Percentiles rank a stretch among this genome's conserved stretches.
phyloP scores from a whole-genome alignment of 2,113 vertebrate genomes.

The Pimephales promelas region DNA sequence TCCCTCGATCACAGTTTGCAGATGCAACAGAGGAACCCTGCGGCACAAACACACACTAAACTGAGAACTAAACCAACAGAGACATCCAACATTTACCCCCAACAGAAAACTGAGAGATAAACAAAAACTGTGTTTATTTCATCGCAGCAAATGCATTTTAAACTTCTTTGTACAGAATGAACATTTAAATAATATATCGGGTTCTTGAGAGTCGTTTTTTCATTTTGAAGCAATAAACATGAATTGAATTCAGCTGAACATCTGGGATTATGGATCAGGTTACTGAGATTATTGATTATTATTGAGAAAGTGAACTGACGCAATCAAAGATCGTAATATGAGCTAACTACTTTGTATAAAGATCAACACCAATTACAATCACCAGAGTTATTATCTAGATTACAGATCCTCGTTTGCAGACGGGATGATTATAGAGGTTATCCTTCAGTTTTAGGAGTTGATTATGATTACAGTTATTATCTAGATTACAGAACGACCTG shows the following conservation, averaged over 20 bases:
- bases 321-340: not conserved
- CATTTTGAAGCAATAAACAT: not conserved
- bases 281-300: not conserved
- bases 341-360: constrained; percentile 5
- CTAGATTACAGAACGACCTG: constrained; percentile 72
- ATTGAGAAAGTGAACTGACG: not conserved
- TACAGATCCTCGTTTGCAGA: not conserved
- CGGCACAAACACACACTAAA: constrained; percentile 29
- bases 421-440: not conserved
- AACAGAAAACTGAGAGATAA: not conserved
- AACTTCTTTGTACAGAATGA: no score
- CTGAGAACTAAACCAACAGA: not conserved
- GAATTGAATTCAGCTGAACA: not conserved
- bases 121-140: not conserved
- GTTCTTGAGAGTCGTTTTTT: not conserved
- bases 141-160: no score
- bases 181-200: no score
- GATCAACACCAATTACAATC: constrained; percentile 3
- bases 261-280: not conserved
- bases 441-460: not conserved
- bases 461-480: constrained; percentile 13
- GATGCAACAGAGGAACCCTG: constrained; percentile 87
- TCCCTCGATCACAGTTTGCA: constrained; percentile 85
- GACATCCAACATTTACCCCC: not conserved
- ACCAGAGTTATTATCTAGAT: not conserved